These are phyloP conservation scores for Echiichthys vipera DNA, from an alignment of 2,797 vertebrate genomes.

Conservation along the genomic window DNA sequence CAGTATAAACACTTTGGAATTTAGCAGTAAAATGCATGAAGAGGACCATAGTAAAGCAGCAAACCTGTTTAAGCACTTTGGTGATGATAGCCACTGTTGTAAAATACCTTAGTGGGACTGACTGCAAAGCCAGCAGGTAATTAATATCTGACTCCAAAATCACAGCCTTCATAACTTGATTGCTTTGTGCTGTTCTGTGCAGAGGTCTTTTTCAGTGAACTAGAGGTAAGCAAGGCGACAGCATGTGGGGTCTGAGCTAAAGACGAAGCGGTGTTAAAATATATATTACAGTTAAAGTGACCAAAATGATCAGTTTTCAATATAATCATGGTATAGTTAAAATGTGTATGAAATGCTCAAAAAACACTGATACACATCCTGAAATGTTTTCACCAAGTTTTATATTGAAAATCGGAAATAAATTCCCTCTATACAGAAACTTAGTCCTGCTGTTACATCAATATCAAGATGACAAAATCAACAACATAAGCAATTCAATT, in stretches of 20 bases:
- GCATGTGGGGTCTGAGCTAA: conserved; percentile 28
- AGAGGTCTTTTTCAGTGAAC: conserved; percentile 61
- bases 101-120: conserved; percentile 49
- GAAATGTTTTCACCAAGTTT: too few relatives aligned
- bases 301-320: too few relatives aligned
- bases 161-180: conserved; percentile 52
- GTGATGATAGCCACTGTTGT: conserved; percentile 37
- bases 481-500: too few relatives aligned
- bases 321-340: too few relatives aligned
- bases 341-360: too few relatives aligned
- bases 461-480: too few relatives aligned
- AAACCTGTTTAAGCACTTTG: conserved; percentile 51
- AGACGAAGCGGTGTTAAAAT: too few relatives aligned
- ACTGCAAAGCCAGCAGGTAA: conserved; percentile 47
- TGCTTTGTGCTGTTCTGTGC: conserved; percentile 48
- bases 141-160: conserved; percentile 63
- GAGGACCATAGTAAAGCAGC: conserved; percentile 34
- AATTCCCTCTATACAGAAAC: too few relatives aligned
- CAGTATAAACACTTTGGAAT: conserved; percentile 52
- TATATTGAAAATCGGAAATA: too few relatives aligned
- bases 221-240: conserved; percentile 55
- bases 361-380: too few relatives aligned
- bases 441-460: too few relatives aligned
- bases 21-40: conserved; percentile 40
- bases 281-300: too few relatives aligned